phyloP scores from a whole-genome alignment of 2,113 vertebrate genomes.

The Andinoacara biseriatus region DNA sequence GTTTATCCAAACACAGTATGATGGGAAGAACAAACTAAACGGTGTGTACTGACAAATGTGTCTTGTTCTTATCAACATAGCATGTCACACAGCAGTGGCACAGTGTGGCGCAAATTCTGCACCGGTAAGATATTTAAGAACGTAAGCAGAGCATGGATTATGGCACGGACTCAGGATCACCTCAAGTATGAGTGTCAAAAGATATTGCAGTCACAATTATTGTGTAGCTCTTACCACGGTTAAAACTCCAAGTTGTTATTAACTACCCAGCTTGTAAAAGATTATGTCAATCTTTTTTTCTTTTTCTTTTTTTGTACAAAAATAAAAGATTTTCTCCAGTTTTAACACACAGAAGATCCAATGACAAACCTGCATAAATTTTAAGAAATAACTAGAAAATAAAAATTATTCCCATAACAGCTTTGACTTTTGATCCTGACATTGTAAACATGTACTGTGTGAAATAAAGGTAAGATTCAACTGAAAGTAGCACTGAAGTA shows the following conservation, averaged over 20 bases:
- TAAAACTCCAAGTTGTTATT: constrained; percentile 32
- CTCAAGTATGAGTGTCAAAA: constrained; percentile 67
- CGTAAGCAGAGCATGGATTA: constrained; percentile 44
- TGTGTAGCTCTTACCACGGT: constrained; percentile 42
- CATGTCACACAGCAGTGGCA: constrained; percentile 42
- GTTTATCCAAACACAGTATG: constrained; percentile 53
- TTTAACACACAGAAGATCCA: background rate
- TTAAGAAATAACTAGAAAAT: background rate
- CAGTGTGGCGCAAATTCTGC: constrained; percentile 53
- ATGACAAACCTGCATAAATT: background rate
- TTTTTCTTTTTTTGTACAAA: background rate
- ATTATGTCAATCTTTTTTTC: background rate
- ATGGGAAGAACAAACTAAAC: constrained; percentile 26
- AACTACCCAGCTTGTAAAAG: background rate
- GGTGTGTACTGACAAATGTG: constrained; percentile 61
- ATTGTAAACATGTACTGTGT: background rate
- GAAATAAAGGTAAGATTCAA: background rate
- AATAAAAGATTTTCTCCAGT: background rate
- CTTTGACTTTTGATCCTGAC: background rate
- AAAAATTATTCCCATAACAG: background rate
- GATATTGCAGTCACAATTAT: constrained; percentile 74
- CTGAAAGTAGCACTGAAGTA: background rate
- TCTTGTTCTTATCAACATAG: constrained; percentile 55
- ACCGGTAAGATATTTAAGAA: constrained; percentile 51
- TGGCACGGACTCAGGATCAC: constrained; percentile 22